These are phyloP conservation scores for Podarcis muralis DNA, from an alignment of 2,113 vertebrate species.

Conservation along the genomic window DNA sequence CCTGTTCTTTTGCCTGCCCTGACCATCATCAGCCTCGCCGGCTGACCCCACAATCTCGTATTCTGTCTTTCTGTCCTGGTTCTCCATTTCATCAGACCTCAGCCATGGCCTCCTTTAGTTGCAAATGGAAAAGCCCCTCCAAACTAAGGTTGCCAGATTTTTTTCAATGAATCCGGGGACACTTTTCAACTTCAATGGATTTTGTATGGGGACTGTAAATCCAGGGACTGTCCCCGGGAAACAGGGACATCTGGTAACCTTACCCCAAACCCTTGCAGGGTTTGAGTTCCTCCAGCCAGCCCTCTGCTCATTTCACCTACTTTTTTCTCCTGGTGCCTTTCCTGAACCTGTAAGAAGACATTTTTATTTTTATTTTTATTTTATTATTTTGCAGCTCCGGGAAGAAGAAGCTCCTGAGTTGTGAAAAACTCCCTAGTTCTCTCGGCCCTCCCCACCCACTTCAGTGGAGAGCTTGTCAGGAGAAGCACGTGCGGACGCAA, in stretches of 20 bases:
- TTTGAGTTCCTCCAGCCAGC: not conserved
- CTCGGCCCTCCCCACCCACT: not conserved
- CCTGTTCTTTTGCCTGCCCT: no score
- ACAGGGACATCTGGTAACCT: no score
- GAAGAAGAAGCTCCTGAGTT: not conserved
- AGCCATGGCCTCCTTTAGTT: not conserved
- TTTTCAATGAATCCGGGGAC: no score
- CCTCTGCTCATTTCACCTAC: not conserved
- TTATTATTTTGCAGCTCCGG: not conserved
- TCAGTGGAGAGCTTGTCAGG: constrained; percentile 4
- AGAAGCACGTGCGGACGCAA: not conserved
- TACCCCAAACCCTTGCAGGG: no score
- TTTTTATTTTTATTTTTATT: no score
- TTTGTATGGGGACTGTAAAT: no score
- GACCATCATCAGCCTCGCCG: not conserved
- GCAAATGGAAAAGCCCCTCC: not conserved
- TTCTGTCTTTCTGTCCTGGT: not conserved
- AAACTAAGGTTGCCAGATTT: no score
- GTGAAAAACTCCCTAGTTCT: not conserved
- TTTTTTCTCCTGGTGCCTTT: not conserved
- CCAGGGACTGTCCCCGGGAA: no score
- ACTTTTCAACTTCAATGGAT: no score
- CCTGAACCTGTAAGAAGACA: not conserved
- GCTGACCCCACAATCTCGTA: not conserved
- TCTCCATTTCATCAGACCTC: not conserved